These are phyloP conservation scores for Rhinoderma darwinii DNA, from an alignment of 2,113 vertebrate species.

Conservation along the genomic window DNA sequence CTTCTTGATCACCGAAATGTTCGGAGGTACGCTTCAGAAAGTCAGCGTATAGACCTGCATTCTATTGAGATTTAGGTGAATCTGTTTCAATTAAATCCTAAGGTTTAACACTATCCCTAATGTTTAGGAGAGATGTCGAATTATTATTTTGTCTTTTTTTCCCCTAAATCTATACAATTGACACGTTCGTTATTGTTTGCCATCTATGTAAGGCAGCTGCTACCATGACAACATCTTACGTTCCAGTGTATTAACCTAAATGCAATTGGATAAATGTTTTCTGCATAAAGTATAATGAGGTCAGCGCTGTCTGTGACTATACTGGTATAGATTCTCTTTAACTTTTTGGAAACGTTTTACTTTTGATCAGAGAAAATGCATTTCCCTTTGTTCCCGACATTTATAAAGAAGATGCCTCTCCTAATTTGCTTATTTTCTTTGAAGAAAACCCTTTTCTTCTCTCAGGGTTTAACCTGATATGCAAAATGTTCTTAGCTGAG, in stretches of 20 bases:
- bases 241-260: constrained; percentile 48
- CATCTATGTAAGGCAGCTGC: background rate
- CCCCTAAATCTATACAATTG: background rate
- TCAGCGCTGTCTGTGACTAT: constrained; percentile 12
- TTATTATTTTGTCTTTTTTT: background rate
- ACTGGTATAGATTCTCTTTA: constrained; percentile 5
- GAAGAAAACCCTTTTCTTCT: constrained; percentile 52
- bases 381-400: constrained; percentile 27
- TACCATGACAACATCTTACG: constrained; percentile 26
- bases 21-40: background rate
- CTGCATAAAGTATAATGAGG: constrained; percentile 46
- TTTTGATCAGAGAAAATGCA: constrained; percentile 46
- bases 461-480: constrained; percentile 43
- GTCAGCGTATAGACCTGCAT: too few species aligned
- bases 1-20: background rate
- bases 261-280: constrained; percentile 48
- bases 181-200: background rate
- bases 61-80: too few species aligned
- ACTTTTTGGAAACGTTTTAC: constrained; percentile 35
- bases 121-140: background rate
- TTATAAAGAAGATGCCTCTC: constrained; percentile 33
- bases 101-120: background rate
- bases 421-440: constrained; percentile 54
- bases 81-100: background rate
- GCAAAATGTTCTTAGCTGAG: constrained; percentile 12